Evolutionary conservation across 1,140 invertebrate species (phyloP).

Genomic region (Oryctes rhinoceros): DNA sequence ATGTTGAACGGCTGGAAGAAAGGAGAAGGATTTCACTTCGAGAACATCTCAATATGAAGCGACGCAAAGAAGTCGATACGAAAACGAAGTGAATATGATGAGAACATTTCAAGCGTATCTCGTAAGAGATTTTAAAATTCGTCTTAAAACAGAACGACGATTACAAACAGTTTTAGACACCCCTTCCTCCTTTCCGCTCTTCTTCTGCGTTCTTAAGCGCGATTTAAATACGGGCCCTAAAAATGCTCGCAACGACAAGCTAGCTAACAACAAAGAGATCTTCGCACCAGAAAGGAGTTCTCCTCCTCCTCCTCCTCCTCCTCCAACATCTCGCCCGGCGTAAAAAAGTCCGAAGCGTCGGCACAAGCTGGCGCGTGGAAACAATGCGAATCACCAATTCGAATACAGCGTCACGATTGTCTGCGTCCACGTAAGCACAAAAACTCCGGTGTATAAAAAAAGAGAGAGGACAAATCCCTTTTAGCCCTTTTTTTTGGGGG

Average conservation of each 20-base stretch:
- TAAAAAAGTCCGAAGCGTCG: neutral
- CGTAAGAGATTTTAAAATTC: too few species aligned
- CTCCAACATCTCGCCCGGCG: neutral
- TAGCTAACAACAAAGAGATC: conserved; percentile 11
- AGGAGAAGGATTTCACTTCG: neutral
- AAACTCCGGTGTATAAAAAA: conserved; percentile 23
- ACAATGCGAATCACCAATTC: conserved; percentile 21
- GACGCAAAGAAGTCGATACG: too few species aligned
- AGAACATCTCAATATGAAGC: neutral
- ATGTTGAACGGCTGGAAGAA: conserved; percentile 88
- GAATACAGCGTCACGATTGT: conserved; percentile 32
- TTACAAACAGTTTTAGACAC: too few species aligned
- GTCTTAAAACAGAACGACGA: too few species aligned
- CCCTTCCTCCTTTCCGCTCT: neutral
- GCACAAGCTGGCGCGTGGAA: neutral
- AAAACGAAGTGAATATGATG: too few species aligned
- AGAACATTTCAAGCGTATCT: too few species aligned
- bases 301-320: neutral
- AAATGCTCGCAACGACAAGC: neutral
- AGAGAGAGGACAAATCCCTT: conserved; percentile 28
- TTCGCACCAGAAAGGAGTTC: neutral
- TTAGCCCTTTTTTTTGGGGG: neutral
- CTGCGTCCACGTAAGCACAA: conserved; percentile 29
- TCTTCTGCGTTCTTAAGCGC: neutral
- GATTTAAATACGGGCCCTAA: neutral